These are phyloP conservation scores for Taurulus bubalis DNA, from an alignment of 2,113 vertebrate genomes.

Conservation along the genomic window DNA sequence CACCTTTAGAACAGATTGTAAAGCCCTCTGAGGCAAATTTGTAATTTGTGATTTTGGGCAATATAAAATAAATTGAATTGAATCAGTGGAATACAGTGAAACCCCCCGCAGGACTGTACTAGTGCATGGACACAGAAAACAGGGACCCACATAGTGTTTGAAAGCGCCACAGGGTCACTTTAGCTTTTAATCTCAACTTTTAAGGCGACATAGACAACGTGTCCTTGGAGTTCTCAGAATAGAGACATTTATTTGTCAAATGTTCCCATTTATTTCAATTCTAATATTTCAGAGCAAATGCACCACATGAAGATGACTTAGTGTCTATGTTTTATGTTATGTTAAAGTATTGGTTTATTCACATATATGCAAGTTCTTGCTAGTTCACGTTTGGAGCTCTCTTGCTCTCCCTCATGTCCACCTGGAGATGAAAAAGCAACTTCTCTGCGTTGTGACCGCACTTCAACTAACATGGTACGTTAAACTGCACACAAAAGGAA, in stretches of 20 bases:
- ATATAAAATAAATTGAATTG: too few species aligned
- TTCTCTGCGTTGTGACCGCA: background rate
- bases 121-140: background rate
- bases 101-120: background rate
- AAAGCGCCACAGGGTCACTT: background rate
- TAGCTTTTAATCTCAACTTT: background rate
- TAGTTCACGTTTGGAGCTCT: background rate
- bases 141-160: background rate
- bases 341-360: background rate
- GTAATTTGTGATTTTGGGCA: too few species aligned
- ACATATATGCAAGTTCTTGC: background rate
- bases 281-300: background rate
- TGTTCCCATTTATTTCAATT: background rate
- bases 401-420: background rate
- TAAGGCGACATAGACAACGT: background rate
- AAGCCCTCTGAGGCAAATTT: too few species aligned
- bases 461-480: background rate
- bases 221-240: background rate
- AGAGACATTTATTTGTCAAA: background rate
- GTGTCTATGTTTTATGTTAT: background rate
- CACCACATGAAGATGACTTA: background rate
- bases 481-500: constrained; percentile 9
- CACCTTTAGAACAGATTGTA: background rate
- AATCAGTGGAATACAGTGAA: background rate
- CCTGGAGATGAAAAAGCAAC: background rate